Base-by-base conservation (phyloP, 2,113 vertebrate species). In the Addax nasomaculatus region DNA sequence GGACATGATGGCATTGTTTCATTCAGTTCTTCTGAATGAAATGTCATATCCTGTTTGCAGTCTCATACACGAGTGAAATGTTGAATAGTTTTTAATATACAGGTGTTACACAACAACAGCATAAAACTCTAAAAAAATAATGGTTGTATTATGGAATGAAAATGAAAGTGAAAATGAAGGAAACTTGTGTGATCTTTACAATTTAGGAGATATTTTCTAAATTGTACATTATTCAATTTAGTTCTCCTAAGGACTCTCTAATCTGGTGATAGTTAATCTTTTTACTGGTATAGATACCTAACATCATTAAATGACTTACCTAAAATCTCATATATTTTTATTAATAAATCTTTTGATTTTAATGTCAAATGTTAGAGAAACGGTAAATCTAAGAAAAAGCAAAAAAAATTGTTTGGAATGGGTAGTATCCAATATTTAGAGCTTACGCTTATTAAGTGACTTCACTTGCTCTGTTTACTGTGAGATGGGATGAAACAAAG, bases 11-110 rank as follows among this genome's bases (percentile, higher is more conserved):
- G 29, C 80, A 81, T 51, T 64, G 23, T 89, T 62, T 88, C 55
- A 73, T 60, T 89, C 76, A 58, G 23, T 51, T n/a, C 25, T 98
- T 97, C 23, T 89, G 94, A 96, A 94, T 84, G 90, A 97, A 96
- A 96, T 49, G 57, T 95, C 92, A 95, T 45, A 88, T 95, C 67
- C 88, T 87, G 53, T 16, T 36, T 36, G 6, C 2, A 14, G 7
- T 85, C 96, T 51, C 91, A 91, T 73, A 29, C 6, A 95, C 57
- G 93, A 91, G 73, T 96, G 51, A 97, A 96, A 94, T 29, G 21
- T 83, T 94, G 76, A 92, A 95, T 70, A 51, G 51, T 39, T 95
- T 97, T 90, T 27, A 57, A 83, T n/a, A 93, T 95, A 67, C 36
- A 81, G 36, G 47, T 95, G 33, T 55, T 49, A 53, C 15, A n/a